A percentile compares a stretch with the other conserved stretches of the same genome.
phyloP scores from a whole-genome alignment of 1,140 invertebrate genomes.

The Drosophila tropicalis region DNA sequence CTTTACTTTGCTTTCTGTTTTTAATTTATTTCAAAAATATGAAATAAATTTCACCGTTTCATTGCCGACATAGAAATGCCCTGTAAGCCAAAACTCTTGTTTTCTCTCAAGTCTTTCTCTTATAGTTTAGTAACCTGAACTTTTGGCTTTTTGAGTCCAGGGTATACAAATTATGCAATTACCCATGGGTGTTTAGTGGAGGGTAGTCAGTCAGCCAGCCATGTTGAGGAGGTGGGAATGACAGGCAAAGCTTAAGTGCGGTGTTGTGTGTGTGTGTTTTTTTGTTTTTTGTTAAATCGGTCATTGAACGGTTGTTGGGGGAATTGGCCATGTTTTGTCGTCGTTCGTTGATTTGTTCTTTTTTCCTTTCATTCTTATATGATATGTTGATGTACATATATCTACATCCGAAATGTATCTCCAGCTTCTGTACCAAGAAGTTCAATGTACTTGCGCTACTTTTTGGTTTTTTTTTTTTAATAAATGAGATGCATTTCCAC shows the following conservation, averaged over 20 bases:
- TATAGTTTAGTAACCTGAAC: too few species aligned
- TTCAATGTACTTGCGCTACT: neutral
- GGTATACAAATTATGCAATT: slow-evolving; percentile 66
- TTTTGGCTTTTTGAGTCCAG: neutral
- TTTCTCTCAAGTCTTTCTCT: too few species aligned
- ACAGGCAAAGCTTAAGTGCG: neutral
- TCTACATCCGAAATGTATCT: neutral
- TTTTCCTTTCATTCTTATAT: neutral
- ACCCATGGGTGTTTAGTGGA: neutral
- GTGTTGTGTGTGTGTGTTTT: slow-evolving; percentile 15
- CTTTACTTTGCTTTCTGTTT: slow-evolving; percentile 20
- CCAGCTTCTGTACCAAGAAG: neutral
- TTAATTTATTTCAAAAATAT: neutral
- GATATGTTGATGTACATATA: neutral
- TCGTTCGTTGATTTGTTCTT: neutral
- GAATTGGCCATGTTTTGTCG: neutral
- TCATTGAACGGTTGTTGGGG: slow-evolving; percentile 56
- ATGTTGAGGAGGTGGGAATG: slow-evolving; percentile 3
- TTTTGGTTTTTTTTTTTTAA: neutral
- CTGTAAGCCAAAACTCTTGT: too few species aligned
- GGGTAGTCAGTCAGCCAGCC: neutral
- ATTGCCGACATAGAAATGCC: too few species aligned
- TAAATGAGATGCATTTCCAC: neutral
- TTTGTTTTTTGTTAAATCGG: slow-evolving; percentile 45
- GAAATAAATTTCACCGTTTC: too few species aligned